Evolutionary conservation across 2,888 invertebrate species (phyloP).

Genomic region (Lymantria dispar): DNA sequence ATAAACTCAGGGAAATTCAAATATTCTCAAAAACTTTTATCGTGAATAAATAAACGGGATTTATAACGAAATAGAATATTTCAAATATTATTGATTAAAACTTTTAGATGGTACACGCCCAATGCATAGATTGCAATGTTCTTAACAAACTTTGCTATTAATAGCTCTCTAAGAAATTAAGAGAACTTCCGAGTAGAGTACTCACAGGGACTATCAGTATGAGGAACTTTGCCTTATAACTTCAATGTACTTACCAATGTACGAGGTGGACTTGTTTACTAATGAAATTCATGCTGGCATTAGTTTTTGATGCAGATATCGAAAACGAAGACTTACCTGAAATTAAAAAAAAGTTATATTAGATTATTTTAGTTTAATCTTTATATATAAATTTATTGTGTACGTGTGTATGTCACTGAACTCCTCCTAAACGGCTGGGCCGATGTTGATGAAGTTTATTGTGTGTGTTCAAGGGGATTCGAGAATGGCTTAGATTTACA

Average conservation of each 20-base stretch:
- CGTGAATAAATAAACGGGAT: no score
- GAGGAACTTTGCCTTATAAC: conserved; percentile 12
- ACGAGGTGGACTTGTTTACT: background rate
- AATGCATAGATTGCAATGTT: conserved; percentile 30
- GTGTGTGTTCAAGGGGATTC: no score
- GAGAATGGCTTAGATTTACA: no score
- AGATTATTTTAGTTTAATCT: background rate
- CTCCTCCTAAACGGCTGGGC: no score
- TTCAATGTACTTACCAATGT: conserved; percentile 8
- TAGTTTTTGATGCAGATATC: background rate
- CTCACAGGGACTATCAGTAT: conserved; percentile 9
- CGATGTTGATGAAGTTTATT: no score
- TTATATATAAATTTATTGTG: background rate
- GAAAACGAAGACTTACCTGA: conserved; percentile 27
- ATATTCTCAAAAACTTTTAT: no score
- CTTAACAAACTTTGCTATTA: conserved; percentile 16
- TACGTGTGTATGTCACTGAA: no score
- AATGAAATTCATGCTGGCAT: conserved; percentile 5
- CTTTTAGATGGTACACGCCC: conserved; percentile 8
- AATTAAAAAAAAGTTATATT: conserved; percentile 6
- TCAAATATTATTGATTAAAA: background rate
- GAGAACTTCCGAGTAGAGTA: conserved; percentile 5
- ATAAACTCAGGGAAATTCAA: no score
- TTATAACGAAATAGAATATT: background rate
- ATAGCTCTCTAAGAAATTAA: conserved; percentile 22